These are phyloP conservation scores for Melospiza melodia DNA, from an alignment of 2,113 vertebrate genomes.

Conservation along the genomic window DNA sequence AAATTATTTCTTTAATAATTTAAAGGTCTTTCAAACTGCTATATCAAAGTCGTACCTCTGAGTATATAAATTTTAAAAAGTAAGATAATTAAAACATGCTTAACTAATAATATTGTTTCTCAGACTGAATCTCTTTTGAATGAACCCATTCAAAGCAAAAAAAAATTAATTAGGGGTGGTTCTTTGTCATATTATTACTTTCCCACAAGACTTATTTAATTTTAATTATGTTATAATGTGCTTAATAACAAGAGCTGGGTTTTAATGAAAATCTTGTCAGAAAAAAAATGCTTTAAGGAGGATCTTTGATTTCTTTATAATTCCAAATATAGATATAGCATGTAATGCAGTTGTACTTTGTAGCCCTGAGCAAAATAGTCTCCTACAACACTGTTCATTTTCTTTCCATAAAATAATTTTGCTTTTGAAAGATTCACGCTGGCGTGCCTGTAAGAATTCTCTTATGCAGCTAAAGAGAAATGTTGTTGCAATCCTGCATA, in stretches of 20 bases:
- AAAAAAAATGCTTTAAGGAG: slow-evolving; percentile 21
- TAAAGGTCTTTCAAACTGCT: not conserved
- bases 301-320: slow-evolving; percentile 34
- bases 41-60: not conserved
- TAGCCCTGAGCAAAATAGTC: slow-evolving; percentile 31
- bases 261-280: slow-evolving; percentile 53
- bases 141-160: not conserved
- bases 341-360: not conserved
- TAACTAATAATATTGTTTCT: slow-evolving; percentile 16
- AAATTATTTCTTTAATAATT: slow-evolving; percentile 47
- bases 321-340: slow-evolving; percentile 52
- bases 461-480: not conserved
- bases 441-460: not conserved
- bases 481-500: not conserved
- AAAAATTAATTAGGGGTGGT: not conserved
- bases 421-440: not conserved
- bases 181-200: slow-evolving; percentile 33
- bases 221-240: slow-evolving; percentile 56
- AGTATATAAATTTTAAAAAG: slow-evolving; percentile 3
- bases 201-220: slow-evolving; percentile 47
- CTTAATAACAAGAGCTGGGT: slow-evolving; percentile 31
- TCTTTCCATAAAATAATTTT: not conserved
- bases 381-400: not conserved
- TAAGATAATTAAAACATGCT: slow-evolving; percentile 29
- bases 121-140: not conserved